A percentile compares a stretch with the other conserved stretches of the same genome.
Evolutionary conservation across 2,888 invertebrate genomes (phyloP).

Genomic region (Gisinianus flammeolus): DNA sequence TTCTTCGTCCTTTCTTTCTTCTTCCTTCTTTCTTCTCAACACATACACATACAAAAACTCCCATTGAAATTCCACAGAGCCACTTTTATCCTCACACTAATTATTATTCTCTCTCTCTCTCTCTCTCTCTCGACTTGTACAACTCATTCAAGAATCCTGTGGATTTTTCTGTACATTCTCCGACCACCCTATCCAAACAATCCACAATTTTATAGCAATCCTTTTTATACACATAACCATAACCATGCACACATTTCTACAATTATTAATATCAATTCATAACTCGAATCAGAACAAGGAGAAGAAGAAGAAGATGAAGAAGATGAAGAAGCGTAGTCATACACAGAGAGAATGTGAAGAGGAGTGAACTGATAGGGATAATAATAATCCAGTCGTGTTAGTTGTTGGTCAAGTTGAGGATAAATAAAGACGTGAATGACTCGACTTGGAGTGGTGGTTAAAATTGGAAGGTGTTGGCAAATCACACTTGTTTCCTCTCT

Average conservation of each 20-base stretch:
- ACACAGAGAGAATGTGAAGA: background rate
- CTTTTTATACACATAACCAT: no score
- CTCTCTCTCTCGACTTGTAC: background rate
- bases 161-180: background rate
- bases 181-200: background rate
- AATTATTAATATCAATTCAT: no score
- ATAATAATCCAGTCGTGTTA: no score
- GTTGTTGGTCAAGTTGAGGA: no score
- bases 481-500: no score
- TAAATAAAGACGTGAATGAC: conserved; percentile 3
- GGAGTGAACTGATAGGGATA: background rate
- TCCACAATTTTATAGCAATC: no score
- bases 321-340: background rate
- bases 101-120: background rate
- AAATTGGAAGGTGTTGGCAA: no score
- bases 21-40: background rate
- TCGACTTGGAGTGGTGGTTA: no score
- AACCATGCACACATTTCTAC: background rate
- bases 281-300: no score
- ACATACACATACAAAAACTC: background rate
- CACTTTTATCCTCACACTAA: conserved; percentile 14
- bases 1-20: background rate
- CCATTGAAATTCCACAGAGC: conserved; percentile 26
- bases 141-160: background rate
- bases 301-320: background rate